Evolutionary conservation across 2,888 invertebrate species (phyloP), one percentile per base, ranked within the genome.

Genomic region (Trichogramma dendrolimi): DNA sequence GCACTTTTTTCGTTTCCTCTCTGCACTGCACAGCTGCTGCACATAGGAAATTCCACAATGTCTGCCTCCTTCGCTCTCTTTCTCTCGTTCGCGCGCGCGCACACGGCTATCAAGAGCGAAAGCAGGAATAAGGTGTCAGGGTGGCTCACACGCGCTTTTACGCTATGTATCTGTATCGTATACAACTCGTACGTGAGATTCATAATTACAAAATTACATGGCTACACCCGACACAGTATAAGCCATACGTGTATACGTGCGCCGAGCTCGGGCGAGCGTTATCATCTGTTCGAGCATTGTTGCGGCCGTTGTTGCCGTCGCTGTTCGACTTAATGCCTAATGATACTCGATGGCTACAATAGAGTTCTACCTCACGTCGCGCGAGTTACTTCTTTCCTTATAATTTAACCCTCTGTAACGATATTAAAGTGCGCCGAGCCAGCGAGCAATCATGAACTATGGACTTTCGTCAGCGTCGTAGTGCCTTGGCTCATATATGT

Each of bases 291-390:
- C 65, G 65, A 39, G 40, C 40, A 50, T n/a, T 40, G 40, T 55
- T 46, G 38, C 42, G 27, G 43, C 39, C 39, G n/a, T 43, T 53
- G 43, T 53, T 43, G 54, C 61, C 67, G 64, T 60, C 64, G 63
- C 67, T 27, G 27, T 27, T 27, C 27, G 27, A 27, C 27, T 69
- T 67, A 66, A 69, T 70, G 64, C 68, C 63, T 71, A 70, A 71
- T 71, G 69, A 71, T 70, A 69, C 69, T 69, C 69, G 69, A 70
- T 66, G 65, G 60, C 55, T 65, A 67, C 69, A 68, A 69, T 67
- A 67, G 68, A 66, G 27, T 3, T 66, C 67, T 62, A 39, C 58
- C 27, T 27, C 53, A 54, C 60, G 54, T 51, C 65, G 50, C 58
- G 59, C 58, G 47, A 61, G 64, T 65, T 63, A 53, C 61, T 58